Conservation (phyloP, 35 echinoderm and acorn worm genomes). For the Hemicentrotus pulcherrimus region DNA sequence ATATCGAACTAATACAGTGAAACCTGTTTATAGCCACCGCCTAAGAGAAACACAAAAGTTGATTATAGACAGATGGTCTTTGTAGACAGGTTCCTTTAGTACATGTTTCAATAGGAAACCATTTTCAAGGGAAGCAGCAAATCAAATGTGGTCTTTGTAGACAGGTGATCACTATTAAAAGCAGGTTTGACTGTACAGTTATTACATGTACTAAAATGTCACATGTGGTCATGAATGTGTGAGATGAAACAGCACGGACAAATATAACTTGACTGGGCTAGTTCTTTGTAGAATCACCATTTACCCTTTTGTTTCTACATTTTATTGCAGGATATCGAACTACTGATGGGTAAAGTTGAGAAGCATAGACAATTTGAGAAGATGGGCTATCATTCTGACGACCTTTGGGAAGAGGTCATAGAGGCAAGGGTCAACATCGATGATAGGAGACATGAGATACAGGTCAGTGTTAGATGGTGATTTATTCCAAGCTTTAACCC, state of each 20-base stretch:
- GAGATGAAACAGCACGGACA: neutral
- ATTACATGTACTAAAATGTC: no score
- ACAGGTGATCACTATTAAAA: no score
- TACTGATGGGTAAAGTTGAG: neutral
- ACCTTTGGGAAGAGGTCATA: slow-evolving; percentile 31
- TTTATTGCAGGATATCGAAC: slow-evolving; percentile 19
- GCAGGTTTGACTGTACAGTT: no score
- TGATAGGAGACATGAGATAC: slow-evolving; percentile 14
- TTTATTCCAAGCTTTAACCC: no score
- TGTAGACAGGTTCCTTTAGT: no score
- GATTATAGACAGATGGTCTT: no score
- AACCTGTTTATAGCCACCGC: no score
- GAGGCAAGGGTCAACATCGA: slow-evolving; percentile 34
- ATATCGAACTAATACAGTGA: no score
- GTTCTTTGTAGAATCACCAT: neutral
- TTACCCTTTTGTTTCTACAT: neutral
- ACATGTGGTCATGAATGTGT: neutral
- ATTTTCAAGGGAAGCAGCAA: no score
- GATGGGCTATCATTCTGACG: neutral
- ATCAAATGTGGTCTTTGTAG: no score
- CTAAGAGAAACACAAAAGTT: no score
- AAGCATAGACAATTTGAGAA: slow-evolving; percentile 21
- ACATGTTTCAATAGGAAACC: no score
- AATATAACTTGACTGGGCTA: neutral
- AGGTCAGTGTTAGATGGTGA: neutral